These are phyloP conservation scores for Anas bahamensis DNA, from an alignment of 2,797 vertebrate species.

Conservation along the genomic window DNA sequence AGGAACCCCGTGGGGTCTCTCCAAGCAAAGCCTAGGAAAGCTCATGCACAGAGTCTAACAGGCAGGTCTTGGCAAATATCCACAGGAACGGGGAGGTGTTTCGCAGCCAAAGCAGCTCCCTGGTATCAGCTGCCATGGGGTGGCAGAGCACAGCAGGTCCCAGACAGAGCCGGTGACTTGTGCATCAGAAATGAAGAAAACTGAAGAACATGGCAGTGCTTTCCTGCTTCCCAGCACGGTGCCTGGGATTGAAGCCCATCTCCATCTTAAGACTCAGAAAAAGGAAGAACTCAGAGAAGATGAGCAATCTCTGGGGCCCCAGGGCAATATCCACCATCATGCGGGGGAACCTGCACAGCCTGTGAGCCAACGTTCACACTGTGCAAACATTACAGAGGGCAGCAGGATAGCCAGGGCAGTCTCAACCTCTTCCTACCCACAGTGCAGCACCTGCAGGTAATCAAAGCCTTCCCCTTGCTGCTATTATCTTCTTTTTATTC, in stretches of 20 bases:
- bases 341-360: neutral
- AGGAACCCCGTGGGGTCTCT: neutral
- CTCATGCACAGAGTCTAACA: neutral
- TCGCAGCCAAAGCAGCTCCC: neutral
- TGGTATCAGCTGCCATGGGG: neutral
- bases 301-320: neutral
- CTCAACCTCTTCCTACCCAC: neutral
- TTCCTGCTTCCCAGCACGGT: neutral
- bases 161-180: neutral
- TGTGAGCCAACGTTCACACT: neutral
- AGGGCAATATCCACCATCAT: accelerated
- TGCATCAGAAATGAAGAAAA: neutral
- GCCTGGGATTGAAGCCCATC: neutral
- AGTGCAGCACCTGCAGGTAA: neutral
- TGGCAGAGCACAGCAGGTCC: neutral
- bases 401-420: neutral
- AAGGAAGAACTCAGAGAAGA: neutral
- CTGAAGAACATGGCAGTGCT: neutral
- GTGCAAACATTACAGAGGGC: neutral
- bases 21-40: accelerated
- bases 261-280: neutral
- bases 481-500: conserved; percentile 48
- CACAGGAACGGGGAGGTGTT: neutral
- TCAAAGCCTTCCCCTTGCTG: conserved; percentile 24
- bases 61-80: neutral